Base-by-base conservation (phyloP, 2,888 invertebrate genomes). In the Drosophila fulvimacula region DNA sequence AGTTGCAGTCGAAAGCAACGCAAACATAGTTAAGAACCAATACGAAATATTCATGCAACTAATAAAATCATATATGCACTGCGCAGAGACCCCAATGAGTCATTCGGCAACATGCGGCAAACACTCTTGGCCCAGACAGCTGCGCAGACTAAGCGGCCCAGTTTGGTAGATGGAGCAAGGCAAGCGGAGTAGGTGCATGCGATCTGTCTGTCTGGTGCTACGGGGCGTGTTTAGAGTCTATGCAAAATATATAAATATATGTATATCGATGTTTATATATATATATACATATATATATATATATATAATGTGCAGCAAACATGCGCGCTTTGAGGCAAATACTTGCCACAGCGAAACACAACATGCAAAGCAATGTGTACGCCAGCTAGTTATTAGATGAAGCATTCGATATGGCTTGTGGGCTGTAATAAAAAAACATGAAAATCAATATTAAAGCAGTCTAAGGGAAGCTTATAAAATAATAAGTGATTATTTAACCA, bases 61-160 rank as follows among this genome's bases (percentile, higher is more conserved):
- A 90, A 91, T 90, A 91, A 90, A 91, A 91, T 91, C 90, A 90
- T 91, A 90, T 69, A 76, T 81, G 79, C 81, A 79, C 75, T 62
- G 78, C 38, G 58, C 63, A 70, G 62, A 72, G 79, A 84, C 78
- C 76, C 71, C 74, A 87, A 87, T 84, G 84, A 84, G 84, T 84
- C 84, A 84, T 65, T 41, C 46, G 52, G 67, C 42, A 69, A 53
- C 52, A 39, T 30, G 6, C 30, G 59, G 56, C 48, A 66, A 56
- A 71, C 59, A 71, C 57, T 56, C 77, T 75, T 56, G 68, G 69
- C 81, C 83, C 84, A 85, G 88, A 88, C 84, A 86, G 81, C 84
- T 86, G 88, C 72, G 73, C 75, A 88, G 84, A 88, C 82, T 81
- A 56, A 61, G 68, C 79, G 75, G 69, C 79, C 79, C 79, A 79